Base-by-base conservation (phyloP, 2,888 invertebrate species). In the Apomyelois bistriatella region DNA sequence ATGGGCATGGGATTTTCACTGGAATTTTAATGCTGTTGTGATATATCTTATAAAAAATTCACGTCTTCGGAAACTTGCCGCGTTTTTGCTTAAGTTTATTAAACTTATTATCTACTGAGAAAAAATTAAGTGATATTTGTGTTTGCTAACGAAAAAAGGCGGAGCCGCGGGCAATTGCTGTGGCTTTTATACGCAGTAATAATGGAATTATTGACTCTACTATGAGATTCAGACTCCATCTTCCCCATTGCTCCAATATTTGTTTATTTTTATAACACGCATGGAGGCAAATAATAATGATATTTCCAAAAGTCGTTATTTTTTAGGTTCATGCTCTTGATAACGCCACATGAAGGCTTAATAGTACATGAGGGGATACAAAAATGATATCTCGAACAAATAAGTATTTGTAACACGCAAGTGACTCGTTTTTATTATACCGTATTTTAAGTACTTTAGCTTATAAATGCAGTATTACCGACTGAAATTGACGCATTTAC, bases 21-120 rank as follows among this genome's bases (percentile, higher is more conserved):
- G 46, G 46, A 46, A 32, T 46, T 46, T 46, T 46, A 46, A 46
- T 46, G 32, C 46, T 46, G 46, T 32, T 15, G 32, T 46, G 46
- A 46, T 16, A 46, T 46, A 46, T 32, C 46, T 46, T 46, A 46
- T 46, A 16, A 46, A 46, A 46, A 46, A 46, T 46, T 46, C 46
- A 46, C 32, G 10, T 32, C 32, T 32, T 16, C 12, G 46, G 46
- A 16, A 35, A 46, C 46, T 16, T 32, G 32, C 32, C 46, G 30
- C 16, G 15, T 32, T 46, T 46, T 13, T 15, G 15, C 16, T 32
- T 10, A 46, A 46, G 15, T 46, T 46, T 46, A 46, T 46, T 46
- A 46, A 46, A 30, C 46, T 46, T 46, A 35, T 32, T 35, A 16
- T 1, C 46, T 32, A 32, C 32, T 32, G 3, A 8, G 32, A 10